These are phyloP conservation scores for Pseudomyrmex flavicornis DNA, from an alignment of 1,140 invertebrate genomes.

Conservation along the genomic window DNA sequence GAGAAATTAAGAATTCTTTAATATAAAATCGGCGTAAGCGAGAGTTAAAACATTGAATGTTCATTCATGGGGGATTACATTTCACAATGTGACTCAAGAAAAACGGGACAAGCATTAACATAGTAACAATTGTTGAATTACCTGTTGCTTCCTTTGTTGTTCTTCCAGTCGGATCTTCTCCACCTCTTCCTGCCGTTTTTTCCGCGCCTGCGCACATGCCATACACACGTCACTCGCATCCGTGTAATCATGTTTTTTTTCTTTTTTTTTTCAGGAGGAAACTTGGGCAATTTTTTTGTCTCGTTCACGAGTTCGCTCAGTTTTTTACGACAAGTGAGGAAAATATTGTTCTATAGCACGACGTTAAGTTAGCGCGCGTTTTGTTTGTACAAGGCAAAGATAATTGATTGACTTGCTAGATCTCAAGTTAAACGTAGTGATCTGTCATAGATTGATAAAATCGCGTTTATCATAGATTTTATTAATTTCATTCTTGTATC, in stretches of 20 bases:
- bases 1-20: conserved; percentile 80
- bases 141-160: conserved; percentile 93
- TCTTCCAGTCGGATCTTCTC: conserved; percentile 94
- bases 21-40: background rate
- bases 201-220: conserved; percentile 89
- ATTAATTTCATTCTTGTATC: too few relatives aligned
- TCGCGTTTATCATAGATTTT: background rate
- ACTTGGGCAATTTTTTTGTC: conserved; percentile 46
- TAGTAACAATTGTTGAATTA: conserved; percentile 82
- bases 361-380: background rate
- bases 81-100: conserved; percentile 25
- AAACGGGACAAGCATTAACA: conserved; percentile 34
- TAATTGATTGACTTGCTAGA: background rate
- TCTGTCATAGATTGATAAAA: background rate
- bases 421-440: background rate
- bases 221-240: conserved; percentile 81
- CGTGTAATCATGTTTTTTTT: conserved; percentile 64
- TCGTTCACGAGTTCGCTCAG: conserved; percentile 22
- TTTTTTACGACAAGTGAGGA: conserved; percentile 35
- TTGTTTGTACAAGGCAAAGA: background rate
- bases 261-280: conserved; percentile 5
- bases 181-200: conserved; percentile 93
- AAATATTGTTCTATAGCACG: background rate
- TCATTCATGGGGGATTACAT: conserved; percentile 28
- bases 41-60: background rate